Base-by-base conservation (phyloP, 2,888 invertebrate genomes). In the Aphidoletes aphidimyza region DNA sequence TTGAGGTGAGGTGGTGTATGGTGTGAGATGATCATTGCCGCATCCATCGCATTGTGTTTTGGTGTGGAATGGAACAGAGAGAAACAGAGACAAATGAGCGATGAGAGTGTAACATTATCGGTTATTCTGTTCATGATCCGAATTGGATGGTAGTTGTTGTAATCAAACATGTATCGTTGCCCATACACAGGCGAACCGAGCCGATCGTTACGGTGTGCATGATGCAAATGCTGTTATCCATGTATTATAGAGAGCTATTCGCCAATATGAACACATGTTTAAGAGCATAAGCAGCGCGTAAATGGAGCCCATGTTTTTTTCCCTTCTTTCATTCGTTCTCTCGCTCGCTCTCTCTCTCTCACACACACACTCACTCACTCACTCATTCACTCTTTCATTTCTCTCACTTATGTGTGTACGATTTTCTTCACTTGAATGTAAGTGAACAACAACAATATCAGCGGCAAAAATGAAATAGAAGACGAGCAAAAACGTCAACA, bases 391-490 rank as follows among this genome's bases (percentile, higher is more conserved):
- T n/a, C n/a, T n/a, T n/a, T n/a, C n/a, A n/a, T n/a, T n/a, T n/a
- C n/a, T n/a, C n/a, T n/a, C n/a, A n/a, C n/a, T n/a, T 54, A 26
- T 11, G 54, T 34, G 69, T 30, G 30, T 69, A 30, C 30, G 17
- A 69, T 34, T 26, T 69, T 30, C 26, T n/a, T n/a, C 54, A 54
- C 54, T 54, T 54, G 54, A 54, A 54, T 54, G 26, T 54, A 54
- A 69, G 69, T 69, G 42, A 30, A 69, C 30, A 69, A 30, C 69
- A 69, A 69, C 69, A 69, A 69, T 69, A 69, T 69, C 30, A 69
- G 14, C 26, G 69, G 34, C 69, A 69, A 54, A 26, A 54, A 54
- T 54, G 34, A 30, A 69, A 69, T 30, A 30, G 69, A 34, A 69
- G 30, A 69, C 34, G 34, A 30, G 69, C 69, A 69, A 69, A 69